Evolutionary conservation across 2,797 vertebrate genomes (phyloP).

Genomic region (Tinamus major): DNA sequence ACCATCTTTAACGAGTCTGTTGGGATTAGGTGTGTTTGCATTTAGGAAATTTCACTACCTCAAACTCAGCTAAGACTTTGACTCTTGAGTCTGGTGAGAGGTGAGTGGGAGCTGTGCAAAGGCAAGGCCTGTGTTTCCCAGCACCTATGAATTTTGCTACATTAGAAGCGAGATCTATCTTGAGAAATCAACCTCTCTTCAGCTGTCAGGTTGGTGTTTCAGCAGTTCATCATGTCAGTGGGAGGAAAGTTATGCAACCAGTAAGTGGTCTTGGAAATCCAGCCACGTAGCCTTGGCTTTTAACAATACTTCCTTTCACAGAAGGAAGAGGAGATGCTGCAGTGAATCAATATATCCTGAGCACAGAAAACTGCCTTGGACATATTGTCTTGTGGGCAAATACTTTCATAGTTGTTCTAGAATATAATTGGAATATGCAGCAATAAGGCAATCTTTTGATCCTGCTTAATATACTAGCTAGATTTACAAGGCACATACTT

Average conservation of each 20-base stretch:
- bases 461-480: accelerated
- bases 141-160: not conserved
- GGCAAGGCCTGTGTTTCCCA: not conserved
- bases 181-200: not conserved
- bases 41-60: not conserved
- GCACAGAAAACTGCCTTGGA: not conserved
- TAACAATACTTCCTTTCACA: not conserved
- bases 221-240: not conserved
- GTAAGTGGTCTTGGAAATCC: conserved; percentile 18
- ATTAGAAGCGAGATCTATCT: not conserved
- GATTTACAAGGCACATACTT: not conserved
- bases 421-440: not conserved
- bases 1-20: not conserved
- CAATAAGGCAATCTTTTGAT: not conserved
- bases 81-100: not conserved
- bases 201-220: not conserved
- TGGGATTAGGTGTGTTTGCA: not conserved
- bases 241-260: not conserved
- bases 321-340: conserved; percentile 15
- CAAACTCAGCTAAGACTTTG: not conserved
- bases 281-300: not conserved
- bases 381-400: not conserved
- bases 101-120: not conserved
- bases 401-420: not conserved
- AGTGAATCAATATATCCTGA: not conserved